Percentiles rank a stretch among this genome's conserved stretches.
These are phyloP conservation scores for Eupeodes corollae DNA, from an alignment of 1,140 invertebrate genomes.

Conservation along the genomic window DNA sequence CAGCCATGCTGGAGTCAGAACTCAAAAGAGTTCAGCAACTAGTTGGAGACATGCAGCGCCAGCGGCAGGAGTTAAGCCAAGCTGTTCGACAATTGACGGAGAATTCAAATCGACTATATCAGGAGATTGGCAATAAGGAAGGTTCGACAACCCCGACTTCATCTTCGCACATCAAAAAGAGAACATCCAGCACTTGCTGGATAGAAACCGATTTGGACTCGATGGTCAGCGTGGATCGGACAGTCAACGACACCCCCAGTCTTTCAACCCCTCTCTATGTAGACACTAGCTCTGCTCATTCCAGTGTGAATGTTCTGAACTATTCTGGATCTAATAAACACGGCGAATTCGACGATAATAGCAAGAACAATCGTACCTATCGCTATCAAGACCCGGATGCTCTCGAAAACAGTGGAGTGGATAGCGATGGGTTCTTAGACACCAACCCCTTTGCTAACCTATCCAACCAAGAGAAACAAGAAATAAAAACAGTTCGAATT, in stretches of 20 bases:
- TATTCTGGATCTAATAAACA: slow-evolving; percentile 15
- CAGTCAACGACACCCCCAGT: slow-evolving; percentile 23
- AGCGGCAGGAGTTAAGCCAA: slow-evolving; percentile 68
- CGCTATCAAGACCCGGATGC: slow-evolving; percentile 32
- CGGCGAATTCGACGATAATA: slow-evolving; percentile 18
- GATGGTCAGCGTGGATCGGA: slow-evolving; percentile 37
- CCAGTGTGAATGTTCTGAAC: slow-evolving; percentile 5
- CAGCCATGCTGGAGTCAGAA: slow-evolving; percentile 64
- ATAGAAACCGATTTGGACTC: slow-evolving; percentile 84
- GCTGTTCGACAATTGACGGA: slow-evolving; percentile 72
- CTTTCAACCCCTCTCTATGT: slow-evolving; percentile 42
- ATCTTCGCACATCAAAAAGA: slow-evolving; percentile 37
- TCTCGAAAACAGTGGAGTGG: slow-evolving; percentile 28
- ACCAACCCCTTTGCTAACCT: slow-evolving; percentile 49
- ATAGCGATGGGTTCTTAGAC: slow-evolving; percentile 43
- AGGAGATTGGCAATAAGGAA: slow-evolving; percentile 34
- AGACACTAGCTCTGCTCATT: slow-evolving; percentile 35
- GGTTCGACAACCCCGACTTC: slow-evolving; percentile 20
- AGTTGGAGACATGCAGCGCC: slow-evolving; percentile 70
- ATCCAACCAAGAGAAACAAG: slow-evolving; percentile 70
- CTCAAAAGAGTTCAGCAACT: slow-evolving; percentile 69
- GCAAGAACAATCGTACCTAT: background rate
- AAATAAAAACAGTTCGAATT: slow-evolving; percentile 85
- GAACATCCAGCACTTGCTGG: slow-evolving; percentile 49
- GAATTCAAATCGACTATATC: slow-evolving; percentile 44